Base-by-base conservation (phyloP, 2,113 vertebrate genomes). In the Mustelus asterias region DNA sequence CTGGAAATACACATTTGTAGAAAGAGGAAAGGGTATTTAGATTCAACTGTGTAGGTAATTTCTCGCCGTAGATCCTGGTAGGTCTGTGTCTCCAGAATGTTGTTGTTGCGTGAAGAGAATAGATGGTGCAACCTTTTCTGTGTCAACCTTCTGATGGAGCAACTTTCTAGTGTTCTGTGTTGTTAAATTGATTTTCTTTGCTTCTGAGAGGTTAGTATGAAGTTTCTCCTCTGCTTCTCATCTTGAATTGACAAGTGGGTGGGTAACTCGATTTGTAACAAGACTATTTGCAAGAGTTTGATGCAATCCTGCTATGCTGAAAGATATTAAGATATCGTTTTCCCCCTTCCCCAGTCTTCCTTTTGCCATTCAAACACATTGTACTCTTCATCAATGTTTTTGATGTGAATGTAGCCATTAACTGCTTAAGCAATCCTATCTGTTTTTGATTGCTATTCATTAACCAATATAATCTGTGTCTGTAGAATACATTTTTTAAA, bases 401-500 rank as follows among this genome's bases (percentile, higher is more conserved):
- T 95, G 60, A 95, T 72, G 94, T 95, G 69, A 95, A 72, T 54
- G 44, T 95, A 48, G 41, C 44, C 67, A 72, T 48, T 95, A 95
- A 95, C 94, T 95, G 94, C 44, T 95, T 72, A 70, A 72, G 33
- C 67, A 33, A 83, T 72, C 70, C 69, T 95, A 69, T 72, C 67
- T n/a, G 13, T 72, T 95, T 69, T 3, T 95, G 67, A 29, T 95
- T 70, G 93, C 94, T 29, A 1, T 11, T 48, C 69, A 72, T 29
- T 95, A 95, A 76, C 44, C 41, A 95, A 95, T 95, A 41, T 95
- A 72, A 76, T 41, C 92, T 72, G 67, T 94, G n/a, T 94, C 65
- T 70, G 93, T 70, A 44, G 41, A 72, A 72, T 95, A 33, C 72
- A 72, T 76, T 76, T 76, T 76, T 76, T 72, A 0, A 92, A 37